Conservation (phyloP, 2,888 invertebrate species). For the Pristionchus exspectatus region DNA sequence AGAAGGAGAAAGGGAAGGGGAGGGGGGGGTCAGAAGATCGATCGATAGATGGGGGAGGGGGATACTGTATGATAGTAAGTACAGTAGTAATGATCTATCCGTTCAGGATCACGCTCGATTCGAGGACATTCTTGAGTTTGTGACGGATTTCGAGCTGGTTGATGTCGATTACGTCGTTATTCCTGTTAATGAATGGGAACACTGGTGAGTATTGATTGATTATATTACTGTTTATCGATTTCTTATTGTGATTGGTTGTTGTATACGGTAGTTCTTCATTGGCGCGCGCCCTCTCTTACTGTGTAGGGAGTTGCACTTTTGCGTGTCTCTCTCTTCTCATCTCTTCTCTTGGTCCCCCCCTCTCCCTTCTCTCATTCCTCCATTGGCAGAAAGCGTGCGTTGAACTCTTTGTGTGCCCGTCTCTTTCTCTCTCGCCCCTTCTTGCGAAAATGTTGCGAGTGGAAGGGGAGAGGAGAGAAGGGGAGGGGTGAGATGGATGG, state of each 20-base stretch:
- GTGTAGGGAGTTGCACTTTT: not conserved
- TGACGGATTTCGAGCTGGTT: constrained; percentile 72
- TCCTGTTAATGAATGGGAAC: constrained; percentile 75
- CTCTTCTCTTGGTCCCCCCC: constrained; percentile 14
- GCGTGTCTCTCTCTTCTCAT: not conserved
- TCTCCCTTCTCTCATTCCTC: constrained; percentile 17
- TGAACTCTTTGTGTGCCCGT: constrained; percentile 37
- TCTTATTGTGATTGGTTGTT: constrained; percentile 24
- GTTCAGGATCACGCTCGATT: constrained; percentile 64
- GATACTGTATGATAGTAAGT: not conserved
- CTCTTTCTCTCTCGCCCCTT: not conserved
- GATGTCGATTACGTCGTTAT: constrained; percentile 74
- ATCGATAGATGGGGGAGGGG: not conserved
- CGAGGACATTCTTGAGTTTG: constrained; percentile 68
- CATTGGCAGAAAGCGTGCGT: not conserved
- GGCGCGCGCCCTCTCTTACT: not conserved
- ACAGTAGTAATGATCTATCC: not conserved
- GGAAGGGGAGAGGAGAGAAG: not conserved
- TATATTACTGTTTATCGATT: not conserved
- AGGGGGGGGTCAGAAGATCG: not conserved
- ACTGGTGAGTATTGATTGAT: constrained; percentile 64
- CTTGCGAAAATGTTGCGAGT: constrained; percentile 18
- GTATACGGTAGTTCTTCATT: not conserved
- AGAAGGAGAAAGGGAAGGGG: not conserved
- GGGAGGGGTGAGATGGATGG: constrained; percentile 19